Conservation (phyloP, 2,797 vertebrate genomes). For the Mus caroli region DNA sequence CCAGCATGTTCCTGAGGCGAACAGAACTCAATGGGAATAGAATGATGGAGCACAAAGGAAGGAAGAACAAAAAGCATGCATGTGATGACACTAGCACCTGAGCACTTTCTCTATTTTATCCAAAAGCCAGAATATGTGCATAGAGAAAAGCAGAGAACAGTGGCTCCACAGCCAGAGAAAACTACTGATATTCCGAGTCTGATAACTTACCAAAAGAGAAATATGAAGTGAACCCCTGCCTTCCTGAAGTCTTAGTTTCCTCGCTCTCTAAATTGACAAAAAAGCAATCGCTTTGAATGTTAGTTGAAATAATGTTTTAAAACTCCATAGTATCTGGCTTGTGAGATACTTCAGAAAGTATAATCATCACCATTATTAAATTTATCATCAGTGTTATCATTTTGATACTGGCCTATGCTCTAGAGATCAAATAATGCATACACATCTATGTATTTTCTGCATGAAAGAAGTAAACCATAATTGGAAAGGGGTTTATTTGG, state of each 20-base stretch:
- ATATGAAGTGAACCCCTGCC: background rate
- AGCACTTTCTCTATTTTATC: background rate
- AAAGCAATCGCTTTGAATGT: background rate
- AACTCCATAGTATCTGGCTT: background rate
- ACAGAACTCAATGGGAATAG: background rate
- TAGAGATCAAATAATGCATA: constrained; percentile 7
- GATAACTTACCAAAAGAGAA: background rate
- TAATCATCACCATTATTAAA: background rate
- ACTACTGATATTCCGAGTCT: constrained; percentile 16
- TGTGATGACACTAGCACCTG: background rate
- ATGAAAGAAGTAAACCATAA: background rate
- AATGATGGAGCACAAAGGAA: background rate
- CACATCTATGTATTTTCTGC: background rate
- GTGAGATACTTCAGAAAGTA: background rate
- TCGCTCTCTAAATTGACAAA: background rate
- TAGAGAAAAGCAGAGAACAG: background rate
- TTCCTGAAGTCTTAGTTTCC: background rate
- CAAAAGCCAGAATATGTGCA: background rate
- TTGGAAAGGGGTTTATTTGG: background rate
- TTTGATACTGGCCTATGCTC: background rate
- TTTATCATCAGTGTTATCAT: background rate
- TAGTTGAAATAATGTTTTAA: constrained; percentile 19
- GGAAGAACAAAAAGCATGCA: background rate
- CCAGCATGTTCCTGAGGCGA: background rate
- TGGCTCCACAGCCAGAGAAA: background rate